Conservation (phyloP, 2,113 vertebrate species). For the Lagopus muta region DNA sequence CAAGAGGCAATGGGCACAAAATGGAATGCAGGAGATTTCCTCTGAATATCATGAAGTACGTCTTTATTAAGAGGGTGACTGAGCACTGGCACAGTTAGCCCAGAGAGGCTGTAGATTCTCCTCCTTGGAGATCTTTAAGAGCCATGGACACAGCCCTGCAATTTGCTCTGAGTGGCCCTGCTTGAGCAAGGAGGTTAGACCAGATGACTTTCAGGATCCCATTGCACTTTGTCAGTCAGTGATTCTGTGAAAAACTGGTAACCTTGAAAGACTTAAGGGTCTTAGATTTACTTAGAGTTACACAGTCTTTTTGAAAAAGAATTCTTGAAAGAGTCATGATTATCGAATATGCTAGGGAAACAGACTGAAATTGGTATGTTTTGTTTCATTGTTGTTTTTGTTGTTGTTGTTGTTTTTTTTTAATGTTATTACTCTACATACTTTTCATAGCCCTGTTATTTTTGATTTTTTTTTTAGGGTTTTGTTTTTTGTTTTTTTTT, state of each 20-base stretch:
- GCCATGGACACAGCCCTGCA: not conserved
- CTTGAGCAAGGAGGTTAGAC: not conserved
- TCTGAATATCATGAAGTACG: not conserved
- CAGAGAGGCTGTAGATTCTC: not conserved
- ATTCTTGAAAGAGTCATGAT: not conserved
- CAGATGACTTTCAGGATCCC: not conserved
- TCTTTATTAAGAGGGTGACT: not conserved
- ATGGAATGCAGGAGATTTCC: not conserved
- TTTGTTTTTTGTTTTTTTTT: not conserved
- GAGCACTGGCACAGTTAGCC: not conserved
- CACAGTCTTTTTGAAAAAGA: not conserved
- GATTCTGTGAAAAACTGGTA: not conserved
- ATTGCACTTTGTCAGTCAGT: not conserved
- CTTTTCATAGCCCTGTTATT: not conserved
- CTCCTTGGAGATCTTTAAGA: not conserved
- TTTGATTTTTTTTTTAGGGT: not conserved
- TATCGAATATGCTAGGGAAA: not conserved
- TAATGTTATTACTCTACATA: rapidly evolving
- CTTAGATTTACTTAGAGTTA: not conserved
- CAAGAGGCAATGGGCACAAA: not conserved
- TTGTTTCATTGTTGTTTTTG: not conserved
- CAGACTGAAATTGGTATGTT: not conserved
- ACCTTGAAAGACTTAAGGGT: not conserved
- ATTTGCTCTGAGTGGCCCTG: not conserved
- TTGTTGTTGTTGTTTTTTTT: not conserved